Evolutionary conservation across 2,797 vertebrate genomes (phyloP), one percentile per base, ranked within the genome.

Genomic region (Pangasius macronema): DNA sequence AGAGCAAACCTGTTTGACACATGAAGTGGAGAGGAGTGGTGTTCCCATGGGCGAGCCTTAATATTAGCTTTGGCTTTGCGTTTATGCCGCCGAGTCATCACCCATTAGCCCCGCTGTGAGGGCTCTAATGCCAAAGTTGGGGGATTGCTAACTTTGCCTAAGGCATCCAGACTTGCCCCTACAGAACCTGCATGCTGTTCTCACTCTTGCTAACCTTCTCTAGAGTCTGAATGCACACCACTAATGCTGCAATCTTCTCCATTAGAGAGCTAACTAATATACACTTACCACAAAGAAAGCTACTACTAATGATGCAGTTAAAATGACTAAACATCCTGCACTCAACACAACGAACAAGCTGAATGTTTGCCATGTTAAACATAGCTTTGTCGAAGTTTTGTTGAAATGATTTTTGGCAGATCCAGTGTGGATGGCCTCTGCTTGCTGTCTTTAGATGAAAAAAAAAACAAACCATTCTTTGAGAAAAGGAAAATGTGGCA

Each of bases 41-140:
- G 42, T 63, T 83, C n/a, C 63, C n/a, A 30, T 51, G 61, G 46
- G 61, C 7, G 16, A 83, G 42, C 18, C n/a, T 83, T 67, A 51
- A 39, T 2, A 1, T 51, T 67, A 67, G n/a, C 18, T 83, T 67
- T 3, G 5, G 61, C 42, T 33, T 67, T 67, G 61, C 9, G 2
- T 22, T 83, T 67, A 82, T 49, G 61, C 18, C 13, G 9, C 80
- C 3, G 0, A 33, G 18, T 83, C 46, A 22, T 33, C n/a, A 30
- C n/a, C 55, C 22, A 39, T 81, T 39, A 6, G 22, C 6, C 42
- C 61, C 2, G 5, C 42, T 67, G 59, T 67, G 42, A 83, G 46
- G 46, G 63, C 11, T 68, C 10, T 51, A 83, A 83, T 53, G 63
- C n/a, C 20, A 65, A 63, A 83, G n/a, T 51, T 83, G 42, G 18